Base-by-base conservation (phyloP, 2,888 invertebrate genomes). In the Smittia aterrima region DNA sequence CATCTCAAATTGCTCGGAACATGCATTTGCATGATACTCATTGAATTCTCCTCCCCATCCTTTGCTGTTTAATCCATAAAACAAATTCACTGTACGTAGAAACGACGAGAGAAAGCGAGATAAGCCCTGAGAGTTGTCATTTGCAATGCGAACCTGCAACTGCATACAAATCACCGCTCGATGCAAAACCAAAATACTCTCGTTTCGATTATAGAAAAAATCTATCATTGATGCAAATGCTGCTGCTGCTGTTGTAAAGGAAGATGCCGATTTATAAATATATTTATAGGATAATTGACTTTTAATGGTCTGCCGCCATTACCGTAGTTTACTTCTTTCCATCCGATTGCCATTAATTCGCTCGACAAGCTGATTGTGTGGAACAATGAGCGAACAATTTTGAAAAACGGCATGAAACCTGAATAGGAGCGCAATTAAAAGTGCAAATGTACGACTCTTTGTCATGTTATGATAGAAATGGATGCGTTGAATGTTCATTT, bases 281-380 rank as follows among this genome's bases (percentile, higher is more conserved):
- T 70, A 70, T 70, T 70, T 70, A 70, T 70, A n/a, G 70, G 70
- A 70, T 70, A 70, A 70, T 70, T 70, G 70, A 70, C 54, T 70
- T 53, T 54, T 70, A 70, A 70, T 70, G 54, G 70, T 24, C 20
- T 32, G 27, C 20, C 27, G 70, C 70, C 70, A 70, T 70, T 70
- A 70, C 53, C 58, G 22, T 58, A 7, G 20, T 16, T 13, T 18
- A 47, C 53, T 47, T 58, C 22, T n/a, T 58, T 58, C 9, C 58
- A 18, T 18, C 58, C 20, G 7, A 4, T 2, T 47, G 11, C 4
- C 16, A 47, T n/a, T 18, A 58, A 22, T 18, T 58, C 18, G 47
- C 9, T 38, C 38, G n/a, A n/a, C 32, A 6, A 9, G 32, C 32
- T 32, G 32, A 38, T 38, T 38, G 16, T 47, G 47, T 2, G 47